Base-by-base conservation (phyloP, 1,140 invertebrate genomes). In the Galleria mellonella region DNA sequence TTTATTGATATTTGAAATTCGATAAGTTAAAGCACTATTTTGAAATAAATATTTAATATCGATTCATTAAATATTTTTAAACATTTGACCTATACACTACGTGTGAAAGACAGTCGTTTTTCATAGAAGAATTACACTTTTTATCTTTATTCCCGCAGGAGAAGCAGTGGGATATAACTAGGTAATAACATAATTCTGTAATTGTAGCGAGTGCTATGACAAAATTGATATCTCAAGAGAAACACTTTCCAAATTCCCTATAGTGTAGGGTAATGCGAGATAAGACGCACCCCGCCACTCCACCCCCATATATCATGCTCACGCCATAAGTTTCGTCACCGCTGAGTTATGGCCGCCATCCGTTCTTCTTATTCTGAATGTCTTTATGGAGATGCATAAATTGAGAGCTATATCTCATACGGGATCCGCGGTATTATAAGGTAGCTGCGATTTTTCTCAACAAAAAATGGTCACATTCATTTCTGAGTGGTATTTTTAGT, bases 371-470 rank as follows among this genome's bases (percentile, higher is more conserved):
- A 54, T 53, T 55, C 48, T 39, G 33, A 49, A 53, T 54, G 50
- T 51, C 49, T 57, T 59, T 62, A 53, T 51, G 52, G 55, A 51
- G 42, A 38, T 32, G 39, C 49, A 54, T 62, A 58, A 55, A 57
- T 48, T 40, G 56, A 36, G 41, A 39, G 45, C 35, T 31, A 51
- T 55, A 49, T 31, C 41, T 59, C 45, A 51, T 45, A 37, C 38
- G 17, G 17, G 17, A 23, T 23, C 17, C 17, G 17, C 6, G 17
- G 36, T 12, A 37, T 37, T 37, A 17, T 37, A 37, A 37, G 14
- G 13, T 15, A 17, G 13, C 35, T 15, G 8, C 13, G 35, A 37
- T 37, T n/a, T 15, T 11, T 31, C 39, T 35, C 23, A 8, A 4
- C n/a, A 45, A 31, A 35, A 35, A 23, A 41, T 9, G 17, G 1